Evolutionary conservation across 2,113 vertebrate species (phyloP), one percentile per base, ranked within the genome.

Genomic region (Indicator maculatus): DNA sequence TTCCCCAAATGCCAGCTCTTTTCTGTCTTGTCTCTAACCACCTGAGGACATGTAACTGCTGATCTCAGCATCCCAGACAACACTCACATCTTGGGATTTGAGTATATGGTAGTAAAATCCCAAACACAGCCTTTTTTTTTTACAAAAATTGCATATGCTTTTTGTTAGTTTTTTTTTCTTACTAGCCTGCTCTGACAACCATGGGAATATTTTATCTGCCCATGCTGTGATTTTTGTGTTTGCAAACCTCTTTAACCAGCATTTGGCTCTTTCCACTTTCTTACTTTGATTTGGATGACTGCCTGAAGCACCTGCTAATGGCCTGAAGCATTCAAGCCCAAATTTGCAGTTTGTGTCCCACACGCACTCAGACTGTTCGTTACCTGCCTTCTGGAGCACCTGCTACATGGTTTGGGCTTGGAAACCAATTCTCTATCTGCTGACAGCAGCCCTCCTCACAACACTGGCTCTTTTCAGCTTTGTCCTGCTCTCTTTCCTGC

Each of bases 1-100:
- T 89, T 83, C 70, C 66, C 91, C 94, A 90, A 66, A 93, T 83
- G 86, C 84, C 41, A 55, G 82, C 90, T 92, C 83, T 96, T 95
- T 97, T 83, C 72, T 96, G 47, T 93, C 83, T 96, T 92, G 91
- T 96, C 96, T 97, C 71, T 95, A 96, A 95, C 88, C 95, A 97
- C 97, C 96, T 91, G 90, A 98, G 96, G 96, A 97, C 96, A 83
- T 89, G 24, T 28, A 96, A 89, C 88, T 98, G 98, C 97, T 98
- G 97, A 98, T 95, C 88, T 97, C 94, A 98, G 97, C 97, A 96
- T 94, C 59, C 77, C 73, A 94, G 88, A 55, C 70, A 89, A 39
- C 63, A 50, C 61, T 23, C 78, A 71, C 86, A 73, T 88, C 95
- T 96, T 5, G 4, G 78, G 88, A 78, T 76, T 90, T 65, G 30